A percentile compares a stretch with the other conserved stretches of the same genome.
phyloP scores from a whole-genome alignment of 1,140 invertebrate genomes.

The Solen grandis region DNA sequence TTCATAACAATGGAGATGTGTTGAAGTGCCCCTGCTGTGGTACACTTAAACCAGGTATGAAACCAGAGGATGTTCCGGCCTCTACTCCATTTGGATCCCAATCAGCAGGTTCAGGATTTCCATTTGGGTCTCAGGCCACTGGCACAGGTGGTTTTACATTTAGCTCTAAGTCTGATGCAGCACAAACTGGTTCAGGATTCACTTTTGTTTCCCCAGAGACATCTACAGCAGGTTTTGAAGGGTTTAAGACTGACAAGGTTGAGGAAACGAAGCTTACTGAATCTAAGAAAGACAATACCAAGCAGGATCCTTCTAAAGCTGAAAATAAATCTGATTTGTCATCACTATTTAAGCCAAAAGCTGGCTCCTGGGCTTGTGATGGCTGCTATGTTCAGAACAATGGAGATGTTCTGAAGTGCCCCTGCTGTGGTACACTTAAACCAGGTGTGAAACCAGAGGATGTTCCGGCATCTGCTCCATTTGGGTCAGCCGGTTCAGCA shows the following conservation, averaged over 20 bases:
- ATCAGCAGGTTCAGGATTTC: neutral
- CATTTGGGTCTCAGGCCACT: no score
- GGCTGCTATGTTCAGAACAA: constrained; percentile 89
- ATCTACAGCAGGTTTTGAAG: constrained; percentile 71
- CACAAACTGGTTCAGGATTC: no score
- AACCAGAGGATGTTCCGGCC: constrained; percentile 56
- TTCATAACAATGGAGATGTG: constrained; percentile 85
- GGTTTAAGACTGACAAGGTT: constrained; percentile 43
- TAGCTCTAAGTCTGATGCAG: no score
- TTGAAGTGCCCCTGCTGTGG: constrained; percentile 87
- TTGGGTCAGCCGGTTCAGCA: neutral
- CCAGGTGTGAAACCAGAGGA: constrained; percentile 73
- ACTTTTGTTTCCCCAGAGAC: constrained; percentile 51
- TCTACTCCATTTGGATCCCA: neutral
- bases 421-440: constrained; percentile 85
- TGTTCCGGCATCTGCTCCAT: constrained; percentile 9
- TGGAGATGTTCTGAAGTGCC: constrained; percentile 83
- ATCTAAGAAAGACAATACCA: no score
- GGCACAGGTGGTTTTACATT: no score
- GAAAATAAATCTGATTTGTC: constrained; percentile 60
- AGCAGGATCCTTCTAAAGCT: constrained; percentile 24
- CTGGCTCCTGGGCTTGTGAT: constrained; percentile 91
- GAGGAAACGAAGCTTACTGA: constrained; percentile 8
- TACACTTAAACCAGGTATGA: constrained; percentile 79
- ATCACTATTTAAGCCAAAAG: constrained; percentile 85